A percentile compares a stretch with the other conserved stretches of the same genome.
These are phyloP conservation scores for Malacoraja senta DNA, from an alignment of 2,797 vertebrate genomes.

Conservation along the genomic window DNA sequence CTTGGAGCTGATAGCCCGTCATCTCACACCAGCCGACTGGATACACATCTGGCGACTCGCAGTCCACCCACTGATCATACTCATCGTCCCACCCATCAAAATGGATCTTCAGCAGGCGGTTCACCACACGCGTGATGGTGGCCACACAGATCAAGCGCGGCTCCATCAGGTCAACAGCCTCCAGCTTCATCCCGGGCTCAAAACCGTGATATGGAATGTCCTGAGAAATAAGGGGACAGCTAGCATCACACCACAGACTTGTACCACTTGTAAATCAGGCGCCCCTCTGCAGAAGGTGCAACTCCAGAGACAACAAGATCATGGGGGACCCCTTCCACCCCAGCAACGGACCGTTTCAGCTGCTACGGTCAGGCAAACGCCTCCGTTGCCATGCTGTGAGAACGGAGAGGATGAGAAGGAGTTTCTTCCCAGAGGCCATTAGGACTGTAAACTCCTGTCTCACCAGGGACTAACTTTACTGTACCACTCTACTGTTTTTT, in stretches of 20 bases:
- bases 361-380: no score
- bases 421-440: no score
- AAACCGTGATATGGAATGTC: slow-evolving; percentile 80
- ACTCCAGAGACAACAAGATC: no score
- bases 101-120: slow-evolving; percentile 83
- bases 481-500: no score
- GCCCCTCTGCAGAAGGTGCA: no score
- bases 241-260: not conserved
- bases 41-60: slow-evolving; percentile 88
- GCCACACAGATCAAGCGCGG: slow-evolving; percentile 89
- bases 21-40: slow-evolving; percentile 92
- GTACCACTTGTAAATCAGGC: no score
- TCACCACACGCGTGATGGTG: slow-evolving; percentile 75
- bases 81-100: slow-evolving; percentile 93
- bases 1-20: slow-evolving; percentile 80
- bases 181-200: slow-evolving; percentile 80
- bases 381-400: no score
- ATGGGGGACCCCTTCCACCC: no score
- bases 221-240: slow-evolving; percentile 50
- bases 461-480: no score
- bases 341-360: no score
- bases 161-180: slow-evolving; percentile 94
- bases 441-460: no score
- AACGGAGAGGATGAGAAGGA: no score
- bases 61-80: slow-evolving; percentile 95